Percentiles rank a stretch among this genome's conserved stretches.
These are phyloP conservation scores for Phyllotis vaccarum DNA, from an alignment of 2,797 vertebrate genomes.

Conservation along the genomic window DNA sequence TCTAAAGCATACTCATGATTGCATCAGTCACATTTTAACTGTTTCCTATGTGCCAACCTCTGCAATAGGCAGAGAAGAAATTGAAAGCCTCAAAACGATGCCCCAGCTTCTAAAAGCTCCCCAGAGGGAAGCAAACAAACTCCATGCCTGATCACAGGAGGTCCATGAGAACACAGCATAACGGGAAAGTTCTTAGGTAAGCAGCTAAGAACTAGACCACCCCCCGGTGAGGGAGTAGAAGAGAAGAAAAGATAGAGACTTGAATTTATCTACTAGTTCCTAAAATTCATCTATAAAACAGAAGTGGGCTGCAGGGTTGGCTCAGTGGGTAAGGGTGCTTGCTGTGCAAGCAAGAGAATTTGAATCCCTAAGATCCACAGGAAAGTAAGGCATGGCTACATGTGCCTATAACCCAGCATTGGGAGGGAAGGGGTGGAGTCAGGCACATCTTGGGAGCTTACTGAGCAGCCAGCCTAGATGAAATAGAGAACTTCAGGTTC, in stretches of 20 bases:
- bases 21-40: conserved; percentile 48
- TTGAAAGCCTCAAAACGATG: background rate
- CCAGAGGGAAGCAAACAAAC: background rate
- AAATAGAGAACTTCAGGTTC: background rate
- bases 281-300: conserved; percentile 46
- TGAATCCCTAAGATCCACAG: background rate
- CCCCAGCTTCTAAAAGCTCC: background rate
- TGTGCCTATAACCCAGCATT: background rate
- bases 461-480: background rate
- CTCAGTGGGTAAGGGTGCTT: background rate
- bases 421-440: background rate
- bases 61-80: background rate
- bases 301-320: background rate
- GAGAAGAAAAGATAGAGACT: background rate
- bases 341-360: background rate
- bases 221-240: background rate
- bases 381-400: background rate
- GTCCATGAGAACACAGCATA: background rate
- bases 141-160: background rate
- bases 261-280: background rate
- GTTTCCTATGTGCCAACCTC: conserved; percentile 25
- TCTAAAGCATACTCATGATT: conserved; percentile 61
- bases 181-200: background rate
- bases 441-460: background rate
- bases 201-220: background rate